Evolutionary conservation across 2,797 vertebrate genomes (phyloP), one percentile per base, ranked within the genome.

Genomic region (Manis pentadactyla): DNA sequence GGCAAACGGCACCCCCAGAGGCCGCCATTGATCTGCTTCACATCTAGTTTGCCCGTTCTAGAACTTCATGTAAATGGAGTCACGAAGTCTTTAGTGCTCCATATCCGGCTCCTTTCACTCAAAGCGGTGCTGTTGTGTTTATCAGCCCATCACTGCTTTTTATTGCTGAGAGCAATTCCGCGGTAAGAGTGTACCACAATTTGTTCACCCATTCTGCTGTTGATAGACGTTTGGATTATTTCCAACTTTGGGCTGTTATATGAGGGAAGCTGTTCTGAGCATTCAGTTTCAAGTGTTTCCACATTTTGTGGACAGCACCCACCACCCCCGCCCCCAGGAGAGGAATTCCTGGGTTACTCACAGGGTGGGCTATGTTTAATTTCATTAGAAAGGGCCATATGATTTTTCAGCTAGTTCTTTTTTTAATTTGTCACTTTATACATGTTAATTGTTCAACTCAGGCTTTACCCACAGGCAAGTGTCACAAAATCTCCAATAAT

Each of bases 51-150:
- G 64, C 46, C 11, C 57, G 27, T 39, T 11, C 53, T 46, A 21
- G 39, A 63, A 37, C 4, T 4, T 51, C 73, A 4, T 7, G 4
- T 7, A 25, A 5, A 15, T 7, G 31, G 31, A 39, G 21, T 29
- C 39, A 0, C 5, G 1, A 19, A 1, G 11, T 4, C 0, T 0
- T 12, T 19, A 29, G 59, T 8, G 25, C 57, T 63, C 27, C 31
- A 5, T 6, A 3, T 29, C 25, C 5, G 55, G 10, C 6, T 78
- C 6, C 39, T 18, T 78, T 59, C 37, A 7, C 25, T 46, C 31
- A 34, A 51, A 53, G n/a, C 42, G 39, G 0, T 0, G 8, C 51
- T 3, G 11, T 34, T 13, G 21, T 25, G 12, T 0, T 0, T 7
- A 12, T 55, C 31, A 34, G 39, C 23, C 13, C 46, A n/a, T 34